phyloP scores from a whole-genome alignment of 2,113 vertebrate genomes.

The Ciconia boyciana region DNA sequence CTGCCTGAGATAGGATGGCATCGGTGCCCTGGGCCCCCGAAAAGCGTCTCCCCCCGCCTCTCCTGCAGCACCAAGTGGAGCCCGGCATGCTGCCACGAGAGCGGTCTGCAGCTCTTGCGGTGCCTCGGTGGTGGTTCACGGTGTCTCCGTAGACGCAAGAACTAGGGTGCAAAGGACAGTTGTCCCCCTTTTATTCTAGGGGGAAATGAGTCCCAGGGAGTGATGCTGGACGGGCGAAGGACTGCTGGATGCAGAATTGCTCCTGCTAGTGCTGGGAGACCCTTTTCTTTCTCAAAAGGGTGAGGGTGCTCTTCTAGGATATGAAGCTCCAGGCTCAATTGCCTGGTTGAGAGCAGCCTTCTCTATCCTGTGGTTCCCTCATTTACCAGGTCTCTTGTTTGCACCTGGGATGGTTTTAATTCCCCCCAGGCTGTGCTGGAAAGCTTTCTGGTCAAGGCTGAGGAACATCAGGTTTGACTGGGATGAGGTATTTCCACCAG shows the following conservation, averaged over 20 bases:
- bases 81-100: fast-evolving
- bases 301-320: background rate
- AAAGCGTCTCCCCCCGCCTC: background rate
- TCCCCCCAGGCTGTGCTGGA: background rate
- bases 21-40: fast-evolving
- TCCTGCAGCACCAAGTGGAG: background rate
- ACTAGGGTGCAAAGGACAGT: background rate
- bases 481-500: background rate
- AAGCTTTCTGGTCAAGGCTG: background rate
- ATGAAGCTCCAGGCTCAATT: background rate
- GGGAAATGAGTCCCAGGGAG: background rate
- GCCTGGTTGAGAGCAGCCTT: background rate
- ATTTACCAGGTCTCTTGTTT: background rate
- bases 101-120: fast-evolving
- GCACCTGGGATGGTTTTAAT: background rate
- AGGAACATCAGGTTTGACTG: background rate
- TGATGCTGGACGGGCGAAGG: background rate
- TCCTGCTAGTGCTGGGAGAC: background rate
- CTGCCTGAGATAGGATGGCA: background rate
- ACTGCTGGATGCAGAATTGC: background rate
- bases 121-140: background rate
- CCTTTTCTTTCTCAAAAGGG: background rate
- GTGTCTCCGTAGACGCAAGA: background rate
- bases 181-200: background rate
- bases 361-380: background rate